Base-by-base conservation (phyloP, 2,797 vertebrate genomes). In the Mionectes olivaceus region DNA sequence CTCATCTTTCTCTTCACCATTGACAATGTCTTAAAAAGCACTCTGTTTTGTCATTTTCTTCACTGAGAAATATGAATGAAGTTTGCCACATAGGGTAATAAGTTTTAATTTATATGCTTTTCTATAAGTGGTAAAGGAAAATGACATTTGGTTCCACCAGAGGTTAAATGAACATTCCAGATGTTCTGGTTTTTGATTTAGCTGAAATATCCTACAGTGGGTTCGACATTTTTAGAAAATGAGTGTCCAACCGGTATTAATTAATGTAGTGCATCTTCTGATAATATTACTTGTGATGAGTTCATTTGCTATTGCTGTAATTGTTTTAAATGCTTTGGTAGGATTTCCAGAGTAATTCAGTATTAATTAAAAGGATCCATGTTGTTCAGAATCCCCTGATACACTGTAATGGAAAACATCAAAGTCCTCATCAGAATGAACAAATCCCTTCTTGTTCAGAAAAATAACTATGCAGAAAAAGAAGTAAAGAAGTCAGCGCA, bases 301-400 rank as follows among this genome's bases (percentile, higher is more conserved):
- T 73, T 90, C 15, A 69, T 90, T 89, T 83, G 49, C 11, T 82
- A n/a, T 28, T 94, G 73, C 60, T 78, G 47, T 56, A 57, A 61
- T 59, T 79, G 16, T 57, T 71, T 41, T 59, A 95, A 77, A 19
- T n/a, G 83, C 70, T 95, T 95, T 61, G 64, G 30, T 92, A 74
- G 39, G 47, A 80, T 63, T 93, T 82, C 41, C 22, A 80, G 63
- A 92, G 80, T 60, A 95, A 90, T 79, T 95, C 49, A 63, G 47
- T 90, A 43, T 86, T 89, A 89, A 85, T 93, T 95, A 74, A 90
- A 49, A 57, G 22, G 39, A 70, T 87, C 63, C 28, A 6, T 69
- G 19, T 89, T 90, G 52, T 47, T 89, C 49, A 41, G 60, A 85
- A 49, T 75, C 41, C 63, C 37, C 22, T 28, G 60, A 85, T 46